Evolutionary conservation across 2,797 vertebrate genomes (phyloP).

Genomic region (Sebastes iracundus): DNA sequence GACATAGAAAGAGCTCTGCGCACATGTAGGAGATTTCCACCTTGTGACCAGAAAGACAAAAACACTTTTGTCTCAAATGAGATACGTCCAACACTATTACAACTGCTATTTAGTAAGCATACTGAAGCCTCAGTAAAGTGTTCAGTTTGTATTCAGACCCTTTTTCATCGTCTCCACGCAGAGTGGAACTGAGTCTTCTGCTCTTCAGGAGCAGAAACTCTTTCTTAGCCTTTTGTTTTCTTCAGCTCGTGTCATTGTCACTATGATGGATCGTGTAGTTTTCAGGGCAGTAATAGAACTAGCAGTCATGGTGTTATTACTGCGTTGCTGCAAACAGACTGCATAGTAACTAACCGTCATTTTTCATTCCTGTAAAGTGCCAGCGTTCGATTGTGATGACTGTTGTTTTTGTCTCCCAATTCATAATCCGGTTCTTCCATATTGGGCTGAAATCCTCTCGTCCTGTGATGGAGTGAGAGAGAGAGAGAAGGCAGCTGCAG

Average conservation of each 20-base stretch:
- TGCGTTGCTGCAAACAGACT: constrained; percentile 37
- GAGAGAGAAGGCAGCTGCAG: constrained; percentile 32
- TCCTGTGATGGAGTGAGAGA: constrained; percentile 22
- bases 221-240: background rate
- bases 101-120: background rate
- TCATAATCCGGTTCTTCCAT: background rate
- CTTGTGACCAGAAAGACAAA: too few relatives aligned
- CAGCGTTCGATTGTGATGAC: background rate
- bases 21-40: too few relatives aligned
- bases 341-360: constrained; percentile 24
- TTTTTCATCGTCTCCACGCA: background rate
- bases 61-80: background rate
- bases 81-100: background rate
- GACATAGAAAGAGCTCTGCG: too few relatives aligned
- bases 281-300: background rate
- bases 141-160: background rate
- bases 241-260: background rate
- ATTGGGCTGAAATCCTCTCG: background rate
- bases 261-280: background rate
- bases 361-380: background rate
- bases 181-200: background rate
- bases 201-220: background rate
- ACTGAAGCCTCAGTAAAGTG: background rate
- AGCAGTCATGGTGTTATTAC: constrained; percentile 10
- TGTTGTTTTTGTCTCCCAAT: constrained; percentile 17